Conservation (phyloP, 2,113 vertebrate species). For the Oxyura jamaicensis region DNA sequence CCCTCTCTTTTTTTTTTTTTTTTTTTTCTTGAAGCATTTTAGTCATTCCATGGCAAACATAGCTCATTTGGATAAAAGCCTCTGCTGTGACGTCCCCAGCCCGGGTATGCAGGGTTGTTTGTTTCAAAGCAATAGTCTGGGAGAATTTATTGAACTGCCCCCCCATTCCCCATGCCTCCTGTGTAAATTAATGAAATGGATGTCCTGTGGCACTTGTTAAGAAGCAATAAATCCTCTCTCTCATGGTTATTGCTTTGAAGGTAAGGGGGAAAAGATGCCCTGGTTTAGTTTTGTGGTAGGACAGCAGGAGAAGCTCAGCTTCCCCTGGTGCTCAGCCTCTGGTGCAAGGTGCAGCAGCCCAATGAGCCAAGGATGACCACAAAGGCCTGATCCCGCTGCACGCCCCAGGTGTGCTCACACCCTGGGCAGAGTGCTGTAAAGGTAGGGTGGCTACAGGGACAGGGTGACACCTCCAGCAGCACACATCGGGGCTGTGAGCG, state of each 20-base stretch:
- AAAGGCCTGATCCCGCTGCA: fast-evolving
- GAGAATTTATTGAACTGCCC: slow-evolving; percentile 58
- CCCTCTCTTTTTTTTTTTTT: background rate
- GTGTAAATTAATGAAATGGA: slow-evolving; percentile 53
- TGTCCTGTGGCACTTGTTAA: slow-evolving; percentile 58
- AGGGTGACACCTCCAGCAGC: background rate
- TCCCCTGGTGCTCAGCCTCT: background rate
- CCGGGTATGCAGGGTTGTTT: slow-evolving; percentile 9
- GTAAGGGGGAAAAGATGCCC: background rate
- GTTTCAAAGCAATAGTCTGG: slow-evolving; percentile 50
- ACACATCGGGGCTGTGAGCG: background rate
- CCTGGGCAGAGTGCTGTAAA: too few species aligned
- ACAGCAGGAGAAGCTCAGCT: background rate
- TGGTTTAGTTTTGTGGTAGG: background rate
- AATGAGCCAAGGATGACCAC: background rate
- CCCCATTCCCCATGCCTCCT: background rate
- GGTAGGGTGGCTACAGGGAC: too few species aligned
- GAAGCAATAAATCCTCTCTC: slow-evolving; percentile 50
- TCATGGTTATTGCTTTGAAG: background rate
- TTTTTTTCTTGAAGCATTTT: slow-evolving; percentile 55
- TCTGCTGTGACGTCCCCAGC: slow-evolving; percentile 47
- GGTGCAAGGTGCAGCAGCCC: background rate
- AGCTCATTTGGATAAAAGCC: slow-evolving; percentile 71
- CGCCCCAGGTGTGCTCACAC: background rate
- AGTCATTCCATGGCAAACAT: slow-evolving; percentile 19